Base-by-base conservation (phyloP, 1,140 invertebrate genomes). In the Nephotettix cincticeps region DNA sequence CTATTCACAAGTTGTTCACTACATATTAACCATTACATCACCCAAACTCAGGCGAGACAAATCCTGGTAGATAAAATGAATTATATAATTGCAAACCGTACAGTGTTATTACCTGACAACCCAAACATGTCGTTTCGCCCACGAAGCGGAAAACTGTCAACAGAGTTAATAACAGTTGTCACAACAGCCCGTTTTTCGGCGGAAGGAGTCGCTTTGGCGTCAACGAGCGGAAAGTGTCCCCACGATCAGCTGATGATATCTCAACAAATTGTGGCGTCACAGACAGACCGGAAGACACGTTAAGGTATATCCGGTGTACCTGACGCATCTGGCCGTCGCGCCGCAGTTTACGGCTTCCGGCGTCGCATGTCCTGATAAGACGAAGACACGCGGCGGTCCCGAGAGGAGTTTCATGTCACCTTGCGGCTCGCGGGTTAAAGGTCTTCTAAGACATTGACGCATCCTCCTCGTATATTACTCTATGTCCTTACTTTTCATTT, bases 211-310 rank as follows among this genome's bases (percentile, higher is more conserved):
- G 56, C 25, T 61, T 61, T 61, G 56, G 23, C 56, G 56, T 25
- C 56, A 28, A 51, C 47, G 17, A 23, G 56, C 27, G 56, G 56
- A 61, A 61, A 61, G 27, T 61, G 56, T 61, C 56, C n/a, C 47
- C 56, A 21, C 14, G 47, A 13, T 61, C 9, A 61, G 21, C 56
- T 27, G 56, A 61, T 61, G 56, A 61, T 61, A 61, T 61, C 56
- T 61, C 23, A 29, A 61, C 56, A 61, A 61, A 61, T 61, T 61
- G 56, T 61, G 56, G 56, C 56, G 56, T 61, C 56, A 61, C 56
- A 61, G 56, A 2, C 21, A 25, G 56, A 29, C 56, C 21, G 56
- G 56, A 61, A 61, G 56, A 61, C 56, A 61, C 56, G 56, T 61
- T 27, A 61, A 61, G 56, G 56, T 61, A 61, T 23, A 21, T 61